Conservation (phyloP, 2,797 vertebrate species). For the Urosaurus nigricauda region DNA sequence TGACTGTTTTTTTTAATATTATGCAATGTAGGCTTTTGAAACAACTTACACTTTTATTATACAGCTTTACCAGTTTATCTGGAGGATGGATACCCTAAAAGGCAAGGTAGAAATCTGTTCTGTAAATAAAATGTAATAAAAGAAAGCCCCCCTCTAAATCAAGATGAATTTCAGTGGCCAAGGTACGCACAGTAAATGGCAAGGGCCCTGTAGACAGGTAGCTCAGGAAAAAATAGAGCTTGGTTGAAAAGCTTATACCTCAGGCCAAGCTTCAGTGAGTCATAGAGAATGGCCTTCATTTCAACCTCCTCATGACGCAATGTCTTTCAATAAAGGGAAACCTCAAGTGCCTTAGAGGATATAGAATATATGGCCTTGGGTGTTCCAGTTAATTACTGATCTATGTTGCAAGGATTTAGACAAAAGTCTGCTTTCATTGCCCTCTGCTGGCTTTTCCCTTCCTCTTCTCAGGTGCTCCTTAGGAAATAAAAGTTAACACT, state of each 20-base stretch:
- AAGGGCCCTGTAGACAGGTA: neutral
- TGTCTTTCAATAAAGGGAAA: conserved; percentile 56
- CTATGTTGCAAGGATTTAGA: neutral
- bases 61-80: neutral
- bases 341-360: conserved; percentile 57
- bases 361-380: conserved; percentile 31
- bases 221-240: conserved; percentile 26
- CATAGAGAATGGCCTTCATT: conserved; percentile 46
- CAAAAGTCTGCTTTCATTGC: conserved; percentile 22
- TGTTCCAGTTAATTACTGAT: conserved; percentile 43
- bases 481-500: neutral
- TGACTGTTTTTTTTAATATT: neutral
- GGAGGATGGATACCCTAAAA: neutral
- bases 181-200: no score
- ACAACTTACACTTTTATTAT: neutral
- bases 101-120: neutral
- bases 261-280: conserved; percentile 43
- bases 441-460: conserved; percentile 22
- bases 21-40: neutral
- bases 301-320: conserved; percentile 47
- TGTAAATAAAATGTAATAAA: neutral
- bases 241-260: conserved; percentile 23
- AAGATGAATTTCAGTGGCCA: neutral
- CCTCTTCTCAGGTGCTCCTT: neutral
- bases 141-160: neutral